Evolutionary conservation across 2,888 invertebrate genomes (phyloP).

Genomic region (Nomada fucata): DNA sequence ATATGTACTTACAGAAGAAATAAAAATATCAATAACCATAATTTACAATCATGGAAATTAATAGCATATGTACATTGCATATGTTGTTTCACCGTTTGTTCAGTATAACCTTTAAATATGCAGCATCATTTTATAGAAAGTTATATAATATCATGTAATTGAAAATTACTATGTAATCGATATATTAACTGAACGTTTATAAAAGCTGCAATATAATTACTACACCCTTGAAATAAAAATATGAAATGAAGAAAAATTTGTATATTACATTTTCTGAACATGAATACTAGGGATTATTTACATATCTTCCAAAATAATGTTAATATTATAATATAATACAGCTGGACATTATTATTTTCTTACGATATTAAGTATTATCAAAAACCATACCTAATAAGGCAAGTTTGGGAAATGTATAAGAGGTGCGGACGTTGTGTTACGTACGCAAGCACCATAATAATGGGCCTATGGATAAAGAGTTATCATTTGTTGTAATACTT

Average conservation of each 20-base stretch:
- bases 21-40: neutral
- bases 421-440: neutral
- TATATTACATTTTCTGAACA: neutral
- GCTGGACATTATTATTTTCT: neutral
- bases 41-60: neutral
- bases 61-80: neutral
- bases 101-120: constrained; percentile 27
- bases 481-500: too few relatives aligned
- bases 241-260: neutral
- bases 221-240: neutral
- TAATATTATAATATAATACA: neutral
- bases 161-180: neutral
- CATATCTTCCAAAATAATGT: neutral
- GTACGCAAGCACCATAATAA: too few relatives aligned
- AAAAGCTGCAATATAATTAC: neutral
- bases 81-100: neutral
- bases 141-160: neutral
- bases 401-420: neutral
- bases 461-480: too few relatives aligned
- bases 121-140: neutral
- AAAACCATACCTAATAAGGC: neutral
- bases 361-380: neutral
- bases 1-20: neutral
- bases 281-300: neutral
- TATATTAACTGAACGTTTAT: neutral